Percentiles rank a stretch among this genome's conserved stretches.
Conservation (phyloP, 1,140 invertebrate species). For the Diabrotica undecimpunctata region DNA sequence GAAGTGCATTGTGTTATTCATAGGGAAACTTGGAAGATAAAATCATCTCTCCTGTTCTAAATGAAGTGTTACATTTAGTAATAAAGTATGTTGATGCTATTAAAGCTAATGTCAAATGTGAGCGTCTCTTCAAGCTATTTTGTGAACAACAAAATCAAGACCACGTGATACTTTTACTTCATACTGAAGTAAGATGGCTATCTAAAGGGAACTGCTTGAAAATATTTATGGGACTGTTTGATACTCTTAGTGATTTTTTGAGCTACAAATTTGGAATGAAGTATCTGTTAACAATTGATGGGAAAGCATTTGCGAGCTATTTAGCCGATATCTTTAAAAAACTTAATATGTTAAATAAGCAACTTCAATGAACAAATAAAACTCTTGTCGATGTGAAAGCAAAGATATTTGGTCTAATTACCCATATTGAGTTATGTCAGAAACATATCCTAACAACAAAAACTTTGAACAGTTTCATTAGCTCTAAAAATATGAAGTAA, state of each 20-base stretch:
- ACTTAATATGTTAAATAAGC: conserved; percentile 34
- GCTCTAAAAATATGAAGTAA: conserved; percentile 26
- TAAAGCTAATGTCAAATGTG: too few species aligned
- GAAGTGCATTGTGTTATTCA: too few species aligned
- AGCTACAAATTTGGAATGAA: conserved; percentile 31
- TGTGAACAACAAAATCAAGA: too few species aligned
- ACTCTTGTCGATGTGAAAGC: conserved; percentile 26
- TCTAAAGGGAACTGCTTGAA: too few species aligned
- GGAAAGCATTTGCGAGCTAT: too few species aligned
- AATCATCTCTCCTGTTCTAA: conserved; percentile 32
- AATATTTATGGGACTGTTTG: too few species aligned
- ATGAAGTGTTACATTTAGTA: too few species aligned
- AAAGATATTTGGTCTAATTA: conserved; percentile 27
- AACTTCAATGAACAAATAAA: conserved; percentile 32
- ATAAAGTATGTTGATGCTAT: too few species aligned
- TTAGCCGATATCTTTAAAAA: too few species aligned
- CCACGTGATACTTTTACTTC: too few species aligned
- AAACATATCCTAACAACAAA: conserved; percentile 29
- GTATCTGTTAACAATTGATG: conserved; percentile 28
- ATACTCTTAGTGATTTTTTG: conserved; percentile 31
- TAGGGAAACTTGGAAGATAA: conserved; percentile 28
- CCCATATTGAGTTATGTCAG: conserved; percentile 26
- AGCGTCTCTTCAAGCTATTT: too few species aligned
- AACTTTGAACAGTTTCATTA: conserved; percentile 29
- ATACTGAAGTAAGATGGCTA: too few species aligned